Evolutionary conservation across 2,888 invertebrate species (phyloP).

Genomic region (Ectropis crepuscularia): DNA sequence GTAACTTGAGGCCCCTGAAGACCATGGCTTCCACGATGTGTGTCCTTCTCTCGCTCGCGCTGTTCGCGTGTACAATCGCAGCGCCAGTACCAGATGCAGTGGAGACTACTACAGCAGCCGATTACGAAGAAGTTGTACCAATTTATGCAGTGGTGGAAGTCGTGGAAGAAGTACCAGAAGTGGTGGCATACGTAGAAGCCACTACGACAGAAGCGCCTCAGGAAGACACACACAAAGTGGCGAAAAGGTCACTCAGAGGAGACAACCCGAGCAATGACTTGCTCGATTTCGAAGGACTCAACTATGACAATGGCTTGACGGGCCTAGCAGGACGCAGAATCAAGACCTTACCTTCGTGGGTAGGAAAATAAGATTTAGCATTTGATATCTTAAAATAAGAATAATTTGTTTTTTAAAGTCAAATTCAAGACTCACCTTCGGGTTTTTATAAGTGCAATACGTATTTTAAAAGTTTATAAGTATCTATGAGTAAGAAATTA

Average conservation of each 20-base stretch:
- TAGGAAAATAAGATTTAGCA: conserved; percentile 55
- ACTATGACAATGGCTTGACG: conserved; percentile 61
- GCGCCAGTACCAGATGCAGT: conserved; percentile 55
- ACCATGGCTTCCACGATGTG: conserved; percentile 66
- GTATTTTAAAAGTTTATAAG: conserved; percentile 15
- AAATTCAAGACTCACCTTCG: neutral
- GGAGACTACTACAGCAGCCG: conserved; percentile 52
- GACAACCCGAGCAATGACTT: conserved; percentile 71
- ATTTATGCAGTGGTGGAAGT: conserved; percentile 62
- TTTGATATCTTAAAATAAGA: conserved; percentile 1
- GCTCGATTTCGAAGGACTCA: conserved; percentile 64
- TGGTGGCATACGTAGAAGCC: conserved; percentile 51
- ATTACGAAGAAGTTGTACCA: conserved; percentile 47
- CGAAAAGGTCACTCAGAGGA: conserved; percentile 67
- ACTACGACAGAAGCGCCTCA: conserved; percentile 50
- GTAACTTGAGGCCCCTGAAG: conserved; percentile 58
- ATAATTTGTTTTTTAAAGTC: neutral
- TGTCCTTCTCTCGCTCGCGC: conserved; percentile 63
- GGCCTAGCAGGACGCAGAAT: conserved; percentile 72
- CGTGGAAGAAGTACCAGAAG: conserved; percentile 61
- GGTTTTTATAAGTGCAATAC: conserved; percentile 26
- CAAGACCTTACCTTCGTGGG: conserved; percentile 75
- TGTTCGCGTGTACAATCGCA: conserved; percentile 54
- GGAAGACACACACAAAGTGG: conserved; percentile 59
- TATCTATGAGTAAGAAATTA: neutral